Percentiles rank a stretch among this genome's conserved stretches.
These are phyloP conservation scores for Perdix hodgsoniae DNA, from an alignment of 2,797 vertebrate species.

Conservation along the genomic window DNA sequence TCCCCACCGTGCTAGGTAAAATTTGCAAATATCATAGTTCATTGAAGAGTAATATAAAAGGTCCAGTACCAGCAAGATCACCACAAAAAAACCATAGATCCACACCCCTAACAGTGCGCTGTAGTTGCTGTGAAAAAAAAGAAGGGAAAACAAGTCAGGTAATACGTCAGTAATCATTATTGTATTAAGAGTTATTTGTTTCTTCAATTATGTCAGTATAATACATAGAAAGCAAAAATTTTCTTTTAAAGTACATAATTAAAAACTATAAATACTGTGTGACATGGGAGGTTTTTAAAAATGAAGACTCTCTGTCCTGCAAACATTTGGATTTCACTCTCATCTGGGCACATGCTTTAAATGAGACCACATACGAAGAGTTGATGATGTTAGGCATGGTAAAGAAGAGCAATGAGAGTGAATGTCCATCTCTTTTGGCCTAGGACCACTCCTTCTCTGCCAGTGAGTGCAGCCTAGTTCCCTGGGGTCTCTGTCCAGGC, in stretches of 20 bases:
- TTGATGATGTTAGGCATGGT: too few relatives aligned
- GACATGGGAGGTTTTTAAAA: background rate
- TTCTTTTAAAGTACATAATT: background rate
- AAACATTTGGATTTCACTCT: background rate
- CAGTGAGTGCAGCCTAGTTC: too few relatives aligned
- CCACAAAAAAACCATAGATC: constrained; percentile 98
- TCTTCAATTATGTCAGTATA: background rate
- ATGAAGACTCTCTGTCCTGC: background rate
- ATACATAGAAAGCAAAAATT: background rate
- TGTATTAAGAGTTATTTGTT: background rate
- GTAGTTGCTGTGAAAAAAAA: constrained; percentile 88
- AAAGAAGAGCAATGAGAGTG: too few relatives aligned
- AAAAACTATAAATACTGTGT: background rate
- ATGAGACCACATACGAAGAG: background rate
- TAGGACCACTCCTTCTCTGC: too few relatives aligned
- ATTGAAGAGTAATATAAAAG: constrained; percentile 98
- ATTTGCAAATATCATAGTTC: constrained; percentile 96
- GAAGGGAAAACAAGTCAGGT: background rate
- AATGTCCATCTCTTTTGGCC: too few relatives aligned
- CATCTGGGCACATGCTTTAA: background rate
- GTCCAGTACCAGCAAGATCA: constrained; percentile 93
- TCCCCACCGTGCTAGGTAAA: constrained; percentile 96
- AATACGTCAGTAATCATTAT: background rate
- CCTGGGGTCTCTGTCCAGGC: too few relatives aligned
- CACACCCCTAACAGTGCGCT: constrained; percentile 96